Percentiles rank a stretch among this genome's conserved stretches.
Evolutionary conservation across 2,797 vertebrate genomes (phyloP).

Genomic region (Acanthurus lineatus): DNA sequence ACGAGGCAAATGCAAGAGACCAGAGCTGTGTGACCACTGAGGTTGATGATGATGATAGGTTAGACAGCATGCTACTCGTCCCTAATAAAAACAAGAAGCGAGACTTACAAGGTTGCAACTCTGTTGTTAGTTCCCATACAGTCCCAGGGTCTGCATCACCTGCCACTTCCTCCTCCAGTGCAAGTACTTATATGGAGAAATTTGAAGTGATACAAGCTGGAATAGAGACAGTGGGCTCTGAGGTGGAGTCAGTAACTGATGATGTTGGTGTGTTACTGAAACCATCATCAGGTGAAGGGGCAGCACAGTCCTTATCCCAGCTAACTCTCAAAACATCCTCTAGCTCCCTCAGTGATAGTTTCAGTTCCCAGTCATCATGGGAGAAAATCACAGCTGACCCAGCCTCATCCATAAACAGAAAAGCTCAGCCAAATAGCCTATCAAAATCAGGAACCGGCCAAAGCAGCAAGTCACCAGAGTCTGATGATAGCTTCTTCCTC

Average conservation of each 20-base stretch:
- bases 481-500: slow-evolving; percentile 56
- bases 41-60: slow-evolving; percentile 35
- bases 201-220: slow-evolving; percentile 61
- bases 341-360: slow-evolving; percentile 74
- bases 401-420: slow-evolving; percentile 58
- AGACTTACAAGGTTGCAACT: background rate
- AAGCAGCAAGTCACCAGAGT: slow-evolving; percentile 39
- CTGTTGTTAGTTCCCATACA: slow-evolving; percentile 6
- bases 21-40: slow-evolving; percentile 60
- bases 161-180: slow-evolving; percentile 40
- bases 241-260: slow-evolving; percentile 8
- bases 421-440: slow-evolving; percentile 4
- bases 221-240: slow-evolving; percentile 57
- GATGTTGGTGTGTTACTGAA: background rate
- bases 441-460: slow-evolving; percentile 39
- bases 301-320: slow-evolving; percentile 52
- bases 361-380: slow-evolving; percentile 84
- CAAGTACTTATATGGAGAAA: slow-evolving; percentile 24
- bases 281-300: background rate
- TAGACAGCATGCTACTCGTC: background rate
- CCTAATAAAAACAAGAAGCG: slow-evolving; percentile 30
- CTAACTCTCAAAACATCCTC: slow-evolving; percentile 42
- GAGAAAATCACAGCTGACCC: slow-evolving; percentile 79
- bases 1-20: background rate
- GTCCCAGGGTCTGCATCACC: background rate